These are phyloP conservation scores for Anoura caudifer DNA, from an alignment of 2,113 vertebrate species.

Conservation along the genomic window DNA sequence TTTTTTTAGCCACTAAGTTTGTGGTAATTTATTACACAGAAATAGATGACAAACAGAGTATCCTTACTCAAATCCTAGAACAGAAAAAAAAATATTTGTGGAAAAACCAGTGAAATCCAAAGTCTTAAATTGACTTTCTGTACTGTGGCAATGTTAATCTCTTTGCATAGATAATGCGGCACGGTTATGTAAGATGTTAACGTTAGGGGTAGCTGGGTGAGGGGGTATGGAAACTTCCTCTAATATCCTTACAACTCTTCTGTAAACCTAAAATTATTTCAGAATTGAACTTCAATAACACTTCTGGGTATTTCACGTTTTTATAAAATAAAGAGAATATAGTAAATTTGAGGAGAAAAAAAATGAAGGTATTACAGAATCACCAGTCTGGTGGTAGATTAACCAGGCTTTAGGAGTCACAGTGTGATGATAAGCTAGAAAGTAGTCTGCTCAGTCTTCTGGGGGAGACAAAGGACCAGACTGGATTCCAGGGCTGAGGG, in stretches of 20 bases:
- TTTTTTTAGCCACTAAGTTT: neutral
- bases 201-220: neutral
- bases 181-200: neutral
- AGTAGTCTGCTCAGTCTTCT: neutral
- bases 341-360: neutral
- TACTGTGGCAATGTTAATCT: neutral
- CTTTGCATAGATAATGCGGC: neutral
- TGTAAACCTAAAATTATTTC: neutral
- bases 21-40: neutral
- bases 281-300: conserved; percentile 3
- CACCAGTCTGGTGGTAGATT: neutral
- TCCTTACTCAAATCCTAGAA: conserved; percentile 1
- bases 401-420: neutral
- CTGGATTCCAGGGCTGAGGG: neutral
- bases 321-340: neutral
- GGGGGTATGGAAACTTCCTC: neutral
- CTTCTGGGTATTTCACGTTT: neutral
- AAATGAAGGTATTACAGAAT: neutral
- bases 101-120: conserved; percentile 23
- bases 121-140: neutral
- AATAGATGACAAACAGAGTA: neutral
- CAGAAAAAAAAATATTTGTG: neutral
- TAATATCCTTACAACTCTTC: neutral
- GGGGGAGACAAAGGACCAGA: neutral
- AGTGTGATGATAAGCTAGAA: neutral